Evolutionary conservation across 2,113 vertebrate species (phyloP), one percentile per base, ranked within the genome.

Genomic region (Ramphastos sulfuratus): DNA sequence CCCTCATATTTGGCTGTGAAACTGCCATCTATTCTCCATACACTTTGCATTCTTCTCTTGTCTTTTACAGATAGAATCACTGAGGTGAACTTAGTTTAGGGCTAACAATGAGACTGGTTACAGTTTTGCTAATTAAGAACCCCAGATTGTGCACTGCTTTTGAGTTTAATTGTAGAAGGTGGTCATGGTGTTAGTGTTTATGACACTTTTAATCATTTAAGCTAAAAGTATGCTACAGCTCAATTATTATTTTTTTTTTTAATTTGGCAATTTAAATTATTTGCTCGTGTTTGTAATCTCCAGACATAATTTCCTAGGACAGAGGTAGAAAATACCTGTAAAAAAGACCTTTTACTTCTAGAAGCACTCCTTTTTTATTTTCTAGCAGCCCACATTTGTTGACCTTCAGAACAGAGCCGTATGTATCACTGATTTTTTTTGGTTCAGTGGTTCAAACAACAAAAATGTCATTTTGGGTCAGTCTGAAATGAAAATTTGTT

Each of bases 331-430:
- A 66, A 23, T 56, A 28, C n/a, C 30, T 69, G 33, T 44, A 61
- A 86, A 93, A 93, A 90, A 73, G 23, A 28, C 31, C 31, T 9
- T 77, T 71, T 70, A 8, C 4, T 83, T 66, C 33, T 58, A 64
- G 52, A 75, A 78, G 6, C 6, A 54, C 4, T 81, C 12, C 6
- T 39, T 58, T 46, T 50, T 52, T 52, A 75, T 63, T 82, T 90
- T 74, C 64, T 71, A 74, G 28, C 37, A 31, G 25, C 37, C 52
- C 56, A 46, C 3, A 14, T 63, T 90, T 88, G 55, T 60, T 90
- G 76, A 93, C 65, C 77, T 88, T 92, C 85, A 84, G 89, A 96
- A 78, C 7, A 81, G 16, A 77, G 18, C 25, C 67, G 20, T 37
- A 58, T 58, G 25, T 81, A 72, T 67, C 60, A 64, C 56, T 59